Evolutionary conservation across 2,888 invertebrate species (phyloP).

Genomic region (Onthophagus sagittarius): DNA sequence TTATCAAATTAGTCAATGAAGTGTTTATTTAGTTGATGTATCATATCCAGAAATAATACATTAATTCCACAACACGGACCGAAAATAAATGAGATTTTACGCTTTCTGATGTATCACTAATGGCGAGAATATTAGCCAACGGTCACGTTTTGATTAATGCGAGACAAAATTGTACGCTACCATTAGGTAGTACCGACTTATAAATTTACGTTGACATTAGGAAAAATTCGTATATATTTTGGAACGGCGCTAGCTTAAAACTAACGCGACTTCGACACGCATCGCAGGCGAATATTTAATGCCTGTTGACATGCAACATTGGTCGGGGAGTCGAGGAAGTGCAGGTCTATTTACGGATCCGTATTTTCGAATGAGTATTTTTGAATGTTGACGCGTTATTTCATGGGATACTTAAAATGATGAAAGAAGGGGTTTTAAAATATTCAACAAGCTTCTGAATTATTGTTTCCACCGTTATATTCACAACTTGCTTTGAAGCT

Average conservation of each 20-base stretch:
- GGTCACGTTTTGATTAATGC: neutral
- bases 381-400: neutral
- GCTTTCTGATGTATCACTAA: neutral
- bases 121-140: neutral
- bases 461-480: too few relatives aligned
- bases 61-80: neutral
- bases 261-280: conserved; percentile 22
- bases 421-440: neutral
- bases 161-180: conserved; percentile 3
- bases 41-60: neutral
- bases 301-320: conserved; percentile 21
- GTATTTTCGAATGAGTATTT: conserved; percentile 7
- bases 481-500: too few relatives aligned
- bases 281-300: conserved; percentile 22
- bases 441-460: neutral
- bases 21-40: neutral
- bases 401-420: neutral
- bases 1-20: too few relatives aligned
- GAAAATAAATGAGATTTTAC: neutral
- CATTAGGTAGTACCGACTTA: neutral
- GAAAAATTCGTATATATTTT: conserved; percentile 20
- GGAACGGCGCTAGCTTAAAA: conserved; percentile 15
- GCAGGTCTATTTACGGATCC: conserved; percentile 4
- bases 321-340: conserved; percentile 17
- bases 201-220: conserved; percentile 21